phyloP scores from a whole-genome alignment of 2,888 invertebrate genomes.

The Cancer borealis region DNA sequence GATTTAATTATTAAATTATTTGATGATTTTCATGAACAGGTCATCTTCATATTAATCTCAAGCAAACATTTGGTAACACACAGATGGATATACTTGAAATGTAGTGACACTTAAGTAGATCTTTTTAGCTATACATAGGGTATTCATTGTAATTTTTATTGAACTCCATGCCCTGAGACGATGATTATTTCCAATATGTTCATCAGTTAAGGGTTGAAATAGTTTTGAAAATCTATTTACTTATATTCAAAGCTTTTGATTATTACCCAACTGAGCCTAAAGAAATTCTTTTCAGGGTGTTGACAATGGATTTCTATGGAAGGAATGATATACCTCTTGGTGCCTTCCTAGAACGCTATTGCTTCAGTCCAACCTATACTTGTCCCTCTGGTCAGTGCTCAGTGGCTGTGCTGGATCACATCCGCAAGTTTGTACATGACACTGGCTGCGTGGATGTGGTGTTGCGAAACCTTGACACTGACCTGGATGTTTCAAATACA shows the following conservation, averaged over 20 bases:
- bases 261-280: neutral
- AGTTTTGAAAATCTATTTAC: neutral
- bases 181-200: neutral
- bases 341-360: constrained; percentile 94
- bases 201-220: neutral
- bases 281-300: constrained; percentile 59
- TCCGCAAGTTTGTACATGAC: constrained; percentile 93
- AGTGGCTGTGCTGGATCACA: constrained; percentile 88
- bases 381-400: constrained; percentile 86
- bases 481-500: constrained; percentile 78
- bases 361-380: constrained; percentile 90
- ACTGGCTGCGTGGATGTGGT: constrained; percentile 91
- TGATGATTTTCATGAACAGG: no score
- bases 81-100: no score
- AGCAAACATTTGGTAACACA: no score
- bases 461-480: constrained; percentile 81
- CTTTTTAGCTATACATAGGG: no score
- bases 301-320: constrained; percentile 87
- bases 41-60: no score
- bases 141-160: no score
- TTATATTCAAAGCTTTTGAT: neutral
- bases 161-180: no score
- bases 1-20: no score
- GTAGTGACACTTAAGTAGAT: no score
- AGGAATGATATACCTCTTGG: constrained; percentile 96